A percentile compares a stretch with the other conserved stretches of the same genome.
Evolutionary conservation across 2,113 vertebrate genomes (phyloP).

Genomic region (Podarcis muralis): DNA sequence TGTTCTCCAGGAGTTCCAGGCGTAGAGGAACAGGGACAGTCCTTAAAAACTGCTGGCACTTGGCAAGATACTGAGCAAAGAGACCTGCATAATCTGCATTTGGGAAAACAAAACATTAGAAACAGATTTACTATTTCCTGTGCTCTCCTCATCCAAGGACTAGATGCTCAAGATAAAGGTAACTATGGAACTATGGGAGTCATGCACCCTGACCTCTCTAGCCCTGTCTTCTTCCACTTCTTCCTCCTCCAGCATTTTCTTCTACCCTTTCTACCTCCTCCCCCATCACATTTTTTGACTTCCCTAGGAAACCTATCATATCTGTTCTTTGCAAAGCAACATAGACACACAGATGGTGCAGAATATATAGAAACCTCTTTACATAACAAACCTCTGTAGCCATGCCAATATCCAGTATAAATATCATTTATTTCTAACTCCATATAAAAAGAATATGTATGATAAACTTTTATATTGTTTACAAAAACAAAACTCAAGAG

Average conservation of each 20-base stretch:
- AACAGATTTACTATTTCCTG: conserved; percentile 9
- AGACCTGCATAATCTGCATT: conserved; percentile 76
- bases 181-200: neutral
- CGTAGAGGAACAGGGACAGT: conserved; percentile 84
- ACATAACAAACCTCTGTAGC: no score
- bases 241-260: no score
- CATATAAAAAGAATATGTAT: neutral
- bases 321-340: neutral
- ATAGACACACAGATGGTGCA: no score
- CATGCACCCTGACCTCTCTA: neutral
- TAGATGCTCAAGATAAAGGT: neutral
- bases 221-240: neutral
- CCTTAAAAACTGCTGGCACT: conserved; percentile 88
- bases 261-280: neutral
- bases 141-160: neutral
- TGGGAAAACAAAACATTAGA: conserved; percentile 38
- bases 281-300: neutral
- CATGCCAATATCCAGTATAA: neutral
- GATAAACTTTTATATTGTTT: no score
- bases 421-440: neutral
- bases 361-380: no score
- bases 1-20: conserved; percentile 95
- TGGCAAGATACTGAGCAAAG: conserved; percentile 85
- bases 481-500: no score
- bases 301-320: neutral